Evolutionary conservation across 2,113 vertebrate genomes (phyloP), one percentile per base, ranked within the genome.

Genomic region (Gopherus flavomarginatus): DNA sequence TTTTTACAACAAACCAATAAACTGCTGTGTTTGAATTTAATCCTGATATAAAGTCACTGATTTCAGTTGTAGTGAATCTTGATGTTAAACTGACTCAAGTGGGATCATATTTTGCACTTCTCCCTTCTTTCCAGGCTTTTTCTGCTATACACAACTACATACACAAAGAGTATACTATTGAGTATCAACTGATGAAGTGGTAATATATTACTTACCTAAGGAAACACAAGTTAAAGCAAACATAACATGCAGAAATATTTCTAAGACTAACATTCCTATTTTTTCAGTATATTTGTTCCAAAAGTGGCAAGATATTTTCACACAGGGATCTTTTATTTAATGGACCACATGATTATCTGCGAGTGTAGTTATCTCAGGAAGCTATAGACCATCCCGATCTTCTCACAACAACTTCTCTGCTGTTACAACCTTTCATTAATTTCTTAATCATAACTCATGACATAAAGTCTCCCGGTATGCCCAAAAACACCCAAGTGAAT

Each of bases 81-180:
- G 38, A 93, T 86, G 92, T 62, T 53, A 27, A 4, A n/a, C 77
- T 89, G 5, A 59, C 88, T 91, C 72, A 96, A 92, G 86, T 50
- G 82, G 57, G 1, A 1, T 2, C 86, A 83, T 94, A 81, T 31
- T 52, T 78, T 92, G 17, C 31, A 59, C 86, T 52, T 91, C 84
- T 77, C 49, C 8, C 16, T 3, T 8, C 7, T 88, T 91, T 90
- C 84, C 52, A 91, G 69, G 42, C 56, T 27, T 84, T 12, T 83
- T 31, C 7, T 11, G 88, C 65, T 78, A 91, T 88, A 90, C 35
- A 21, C 52, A 94, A 19, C 57, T 91, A 89, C 19, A 65, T 42
- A 83, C 38, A 59, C 12, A 59, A 88, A 0, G 0, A 93, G 83
- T 6, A 88, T 86, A 82, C 84, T 84, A 78, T 77, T 86, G 3